Conservation (phyloP, 1,140 invertebrate species). For the Mercenaria mercenaria region DNA sequence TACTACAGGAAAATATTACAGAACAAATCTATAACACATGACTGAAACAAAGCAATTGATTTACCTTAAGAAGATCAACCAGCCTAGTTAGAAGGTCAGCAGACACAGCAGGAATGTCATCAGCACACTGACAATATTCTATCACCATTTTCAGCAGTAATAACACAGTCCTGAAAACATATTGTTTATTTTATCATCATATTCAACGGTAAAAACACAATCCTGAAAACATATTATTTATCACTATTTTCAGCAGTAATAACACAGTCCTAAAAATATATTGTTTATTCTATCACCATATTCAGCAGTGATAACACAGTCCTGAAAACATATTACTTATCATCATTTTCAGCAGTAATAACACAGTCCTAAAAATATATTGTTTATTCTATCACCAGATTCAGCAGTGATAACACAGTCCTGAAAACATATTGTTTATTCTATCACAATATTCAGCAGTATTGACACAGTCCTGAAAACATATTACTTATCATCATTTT, state of each 20-base stretch:
- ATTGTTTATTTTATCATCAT: neutral
- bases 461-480: conserved; percentile 89
- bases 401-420: too few relatives aligned
- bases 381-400: neutral
- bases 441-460: conserved; percentile 93
- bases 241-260: conserved; percentile 94
- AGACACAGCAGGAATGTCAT: conserved; percentile 88
- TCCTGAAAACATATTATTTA: too few relatives aligned
- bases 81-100: conserved; percentile 94
- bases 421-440: too few relatives aligned
- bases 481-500: neutral
- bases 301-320: too few relatives aligned
- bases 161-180: conserved; percentile 88
- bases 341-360: conserved; percentile 94
- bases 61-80: conserved; percentile 92
- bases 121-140: conserved; percentile 95
- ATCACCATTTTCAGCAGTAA: conserved; percentile 94
- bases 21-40: too few relatives aligned
- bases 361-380: conserved; percentile 88
- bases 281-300: neutral
- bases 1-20: too few relatives aligned
- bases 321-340: too few relatives aligned
- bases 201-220: too few relatives aligned
- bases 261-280: conserved; percentile 89
- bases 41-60: too few relatives aligned